These are phyloP conservation scores for Aphelocoma californica DNA, from an alignment of 2,797 vertebrate genomes.

Conservation along the genomic window DNA sequence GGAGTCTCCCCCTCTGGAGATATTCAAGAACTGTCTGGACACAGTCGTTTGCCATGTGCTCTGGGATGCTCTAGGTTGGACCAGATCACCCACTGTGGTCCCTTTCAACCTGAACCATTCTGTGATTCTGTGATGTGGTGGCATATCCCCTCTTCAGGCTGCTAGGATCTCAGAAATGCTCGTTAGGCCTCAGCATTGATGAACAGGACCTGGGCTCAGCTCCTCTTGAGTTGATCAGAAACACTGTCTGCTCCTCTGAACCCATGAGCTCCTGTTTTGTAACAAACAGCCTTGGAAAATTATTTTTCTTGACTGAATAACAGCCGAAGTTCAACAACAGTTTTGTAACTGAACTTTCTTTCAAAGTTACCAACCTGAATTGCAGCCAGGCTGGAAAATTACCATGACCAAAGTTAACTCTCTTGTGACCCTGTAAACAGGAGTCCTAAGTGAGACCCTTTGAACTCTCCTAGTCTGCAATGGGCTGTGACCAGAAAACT, in stretches of 20 bases:
- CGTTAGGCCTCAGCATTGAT: accelerated
- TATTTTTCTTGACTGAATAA: not conserved
- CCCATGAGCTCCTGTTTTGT: accelerated
- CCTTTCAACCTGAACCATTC: not conserved
- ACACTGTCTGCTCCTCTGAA: accelerated
- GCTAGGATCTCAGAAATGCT: not conserved
- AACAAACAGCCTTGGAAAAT: not conserved
- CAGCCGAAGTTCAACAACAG: not conserved
- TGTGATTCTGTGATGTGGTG: not conserved
- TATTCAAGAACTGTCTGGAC: not conserved
- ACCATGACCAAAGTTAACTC: not conserved
- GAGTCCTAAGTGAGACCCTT: not conserved
- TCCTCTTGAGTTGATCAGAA: not conserved
- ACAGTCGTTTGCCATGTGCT: not conserved
- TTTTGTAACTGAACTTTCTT: not conserved
- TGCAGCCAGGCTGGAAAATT: not conserved
- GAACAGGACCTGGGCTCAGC: not conserved
- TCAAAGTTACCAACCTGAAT: not conserved
- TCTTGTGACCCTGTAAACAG: not conserved
- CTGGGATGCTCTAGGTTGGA: not conserved
- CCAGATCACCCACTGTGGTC: not conserved
- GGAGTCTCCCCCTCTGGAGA: not conserved
- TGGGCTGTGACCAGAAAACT: not conserved
- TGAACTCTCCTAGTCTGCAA: not conserved
- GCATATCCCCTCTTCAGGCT: not conserved